Base-by-base conservation (phyloP, 2,797 vertebrate species). In the Kryptolebias ocellatus region DNA sequence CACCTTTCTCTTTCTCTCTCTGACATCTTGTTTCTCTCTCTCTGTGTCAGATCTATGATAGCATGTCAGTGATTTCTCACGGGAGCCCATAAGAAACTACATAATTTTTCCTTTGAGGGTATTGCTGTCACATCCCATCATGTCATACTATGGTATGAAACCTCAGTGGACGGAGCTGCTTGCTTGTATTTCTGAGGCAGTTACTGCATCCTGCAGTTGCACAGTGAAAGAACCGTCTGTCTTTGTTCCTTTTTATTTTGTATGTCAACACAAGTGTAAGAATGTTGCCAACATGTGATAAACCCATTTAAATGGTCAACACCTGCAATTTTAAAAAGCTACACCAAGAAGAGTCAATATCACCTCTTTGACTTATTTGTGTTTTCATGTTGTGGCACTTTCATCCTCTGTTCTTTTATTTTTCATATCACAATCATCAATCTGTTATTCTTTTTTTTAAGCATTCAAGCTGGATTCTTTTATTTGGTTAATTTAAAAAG, bases 121-220 rank as follows among this genome's bases (percentile, higher is more conserved):
- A 17, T 5, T 0, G 18, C 62, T 74, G 79, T 79, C 84, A 77
- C 53, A 53, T 73, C 56, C 60, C 27, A 75, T 80, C 75, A 64
- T 68, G 64, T 83, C 78, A 71, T 3, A 14, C 54, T 14, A 51
- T 55, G 20, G 53, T 65, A 55, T 59, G 28, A 65, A 74, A 50
- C 46, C 24, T 67, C 56, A 18, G 59, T 50, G 71, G 68, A 76
- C 37, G 47, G 67, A 31, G 52, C 37, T 47, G 63, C 17, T 20
- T 42, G 31, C 56, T 31, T 29, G 20, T 31, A 2, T 72, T 29
- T 68, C 46, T 27, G 5, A 61, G 60, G 67, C 66, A 49, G 73
- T 63, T 64, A 53, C 64, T 70, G 28, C 60, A 54, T 71, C 58
- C 71, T 82, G 78, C 80, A 78, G 77, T 71, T 68, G 78, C 70